Base-by-base conservation (phyloP, 1,140 invertebrate species). In the Drosophila rufa region DNA sequence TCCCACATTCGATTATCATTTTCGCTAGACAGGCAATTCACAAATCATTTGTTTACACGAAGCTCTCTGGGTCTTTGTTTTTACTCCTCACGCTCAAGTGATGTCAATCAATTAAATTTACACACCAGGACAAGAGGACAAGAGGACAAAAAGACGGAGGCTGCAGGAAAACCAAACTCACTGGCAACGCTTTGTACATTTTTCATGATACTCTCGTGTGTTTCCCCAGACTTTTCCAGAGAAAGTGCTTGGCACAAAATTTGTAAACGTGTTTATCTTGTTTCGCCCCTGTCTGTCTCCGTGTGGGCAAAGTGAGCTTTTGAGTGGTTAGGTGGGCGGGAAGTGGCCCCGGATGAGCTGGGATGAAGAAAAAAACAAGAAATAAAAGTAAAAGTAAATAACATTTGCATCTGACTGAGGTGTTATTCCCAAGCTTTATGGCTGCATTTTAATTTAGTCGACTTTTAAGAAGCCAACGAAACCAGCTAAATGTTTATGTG, bases 21-120 rank as follows among this genome's bases (percentile, higher is more conserved):
- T 64, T 46, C 22, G 53, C 61, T 33, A 42, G 33, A 27, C 51
- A 51, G 42, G 45, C 45, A 83, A 70, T 84, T 83, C 74, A 76
- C 66, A 80, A 83, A 65, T 69, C 64, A 79, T 82, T 82, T 82
- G 59, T 79, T 82, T 82, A 65, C 80, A 38, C 47, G 51, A 7
- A 3, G 58, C 55, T 11, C 55, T 30, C 25, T 9, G 8, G 8
- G 4, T 38, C 36, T 40, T 36, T 55, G 38, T 53, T 75, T 47
- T 43, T 11, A 22, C 40, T 46, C 17, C 73, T 75, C 65, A 65
- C 83, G 82, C 65, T 75, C 68, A 79, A 85, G 80, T 79, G 80
- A 85, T 87, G 79, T 86, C 82, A 85, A 85, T 87, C 83, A 85
- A 85, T 85, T 85, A 87, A 86, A 85, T 79, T 79, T 79, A 70